Base-by-base conservation (phyloP, 2,888 invertebrate genomes). In the Parelbella ahira region DNA sequence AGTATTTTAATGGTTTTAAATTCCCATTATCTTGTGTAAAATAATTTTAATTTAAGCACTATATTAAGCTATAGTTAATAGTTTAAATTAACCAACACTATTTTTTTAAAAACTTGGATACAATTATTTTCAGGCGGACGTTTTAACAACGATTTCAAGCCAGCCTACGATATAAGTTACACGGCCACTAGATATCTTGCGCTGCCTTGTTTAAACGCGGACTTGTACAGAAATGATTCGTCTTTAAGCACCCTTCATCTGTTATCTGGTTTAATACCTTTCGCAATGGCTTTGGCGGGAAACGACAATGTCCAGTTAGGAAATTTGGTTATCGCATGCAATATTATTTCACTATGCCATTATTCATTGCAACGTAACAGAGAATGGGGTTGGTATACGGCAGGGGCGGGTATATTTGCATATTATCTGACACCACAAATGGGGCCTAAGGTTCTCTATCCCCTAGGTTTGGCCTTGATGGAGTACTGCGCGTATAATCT, bases 191-290 rank as follows among this genome's bases (percentile, higher is more conserved):
- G 65, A 11, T 81, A 82, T 49, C 53, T 84, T 7, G 68, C 82
- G 0, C 45, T 84, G 7, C 77, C 84, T 0, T 80, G 81, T 37
- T 45, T 84, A 0, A 82, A 72, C 64, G 83, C 82, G 0, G 84
- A 84, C 21, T 44, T 83, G 1, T 70, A 74, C 30, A 51, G 63
- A 0, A 25, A 47, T 0, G 63, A 81, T 37, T 45, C 60, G 1
- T 44, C 41, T 0, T 1, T 83, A 0, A 63, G 72, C 37, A 20
- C 54, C 0, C 1, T 76, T 2, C 81, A 83, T 36, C 50, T 82
- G 5, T 23, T 74, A 5, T 81, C 82, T 6, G 84, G 83, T 5
- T 15, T 80, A 0, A 45, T 84, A 0, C 84, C 84, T 0, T 81
- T 83, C 48, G 63, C 56, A 0, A 15, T 84, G 43, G 60, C 75